phyloP scores from a whole-genome alignment of 2,888 invertebrate species.

The Taenaris catops region DNA sequence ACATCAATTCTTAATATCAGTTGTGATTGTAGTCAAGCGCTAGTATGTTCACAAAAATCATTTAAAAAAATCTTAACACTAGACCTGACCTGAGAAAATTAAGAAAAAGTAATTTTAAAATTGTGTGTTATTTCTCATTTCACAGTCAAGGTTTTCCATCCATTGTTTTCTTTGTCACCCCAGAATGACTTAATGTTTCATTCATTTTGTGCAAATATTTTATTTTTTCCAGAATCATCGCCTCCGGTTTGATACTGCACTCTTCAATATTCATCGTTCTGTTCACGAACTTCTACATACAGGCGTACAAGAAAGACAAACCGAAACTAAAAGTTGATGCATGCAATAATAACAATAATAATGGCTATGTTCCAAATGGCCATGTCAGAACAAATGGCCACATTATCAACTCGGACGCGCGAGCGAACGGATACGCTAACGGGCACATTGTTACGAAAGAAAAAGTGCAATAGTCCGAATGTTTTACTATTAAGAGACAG shows the following conservation, averaged over 20 bases:
- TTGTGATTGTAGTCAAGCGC: too few relatives aligned
- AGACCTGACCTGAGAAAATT: too few relatives aligned
- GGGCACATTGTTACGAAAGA: slow-evolving; percentile 45
- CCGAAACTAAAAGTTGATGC: slow-evolving; percentile 30
- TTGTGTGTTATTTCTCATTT: too few relatives aligned
- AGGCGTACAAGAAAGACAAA: slow-evolving; percentile 82
- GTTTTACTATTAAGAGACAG: slow-evolving; percentile 1
- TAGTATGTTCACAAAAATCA: too few relatives aligned
- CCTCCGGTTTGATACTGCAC: slow-evolving; percentile 86
- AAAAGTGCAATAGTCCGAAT: slow-evolving; percentile 51
- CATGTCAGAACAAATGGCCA: slow-evolving; percentile 31
- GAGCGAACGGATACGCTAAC: slow-evolving; percentile 43
- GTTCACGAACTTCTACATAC: slow-evolving; percentile 95
- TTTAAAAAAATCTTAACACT: too few relatives aligned
- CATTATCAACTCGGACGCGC: slow-evolving; percentile 2
- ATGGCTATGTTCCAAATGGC: slow-evolving; percentile 30
- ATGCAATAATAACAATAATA: slow-evolving; percentile 41
- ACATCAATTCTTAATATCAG: too few relatives aligned
- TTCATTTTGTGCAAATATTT: background rate
- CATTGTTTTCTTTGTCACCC: too few relatives aligned
- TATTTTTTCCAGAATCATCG: slow-evolving; percentile 77
- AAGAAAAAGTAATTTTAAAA: too few relatives aligned
- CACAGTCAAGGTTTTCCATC: too few relatives aligned
- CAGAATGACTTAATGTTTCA: too few relatives aligned
- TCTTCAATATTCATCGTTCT: slow-evolving; percentile 93